phyloP scores from a whole-genome alignment of 2,888 invertebrate species.

The Mechanitis messenoides region DNA sequence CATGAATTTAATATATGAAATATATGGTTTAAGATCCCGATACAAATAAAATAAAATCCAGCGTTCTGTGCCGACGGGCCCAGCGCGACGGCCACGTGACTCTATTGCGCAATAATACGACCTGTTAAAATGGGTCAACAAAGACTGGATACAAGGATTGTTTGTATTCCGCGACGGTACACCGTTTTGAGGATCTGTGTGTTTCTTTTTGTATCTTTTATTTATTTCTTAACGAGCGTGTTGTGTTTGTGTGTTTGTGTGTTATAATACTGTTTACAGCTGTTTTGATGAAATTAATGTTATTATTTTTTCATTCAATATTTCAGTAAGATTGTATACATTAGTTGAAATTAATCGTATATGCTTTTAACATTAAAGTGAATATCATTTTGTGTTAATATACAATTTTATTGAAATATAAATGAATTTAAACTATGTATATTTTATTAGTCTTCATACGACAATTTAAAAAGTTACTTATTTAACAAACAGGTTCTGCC shows the following conservation, averaged over 20 bases:
- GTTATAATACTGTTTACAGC: background rate
- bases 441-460: no score
- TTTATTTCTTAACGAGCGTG: conserved; percentile 3
- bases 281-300: background rate
- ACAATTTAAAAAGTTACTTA: no score
- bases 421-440: no score
- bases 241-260: background rate
- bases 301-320: no score
- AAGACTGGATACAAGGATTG: conserved; percentile 17
- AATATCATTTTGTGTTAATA: no score
- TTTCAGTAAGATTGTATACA: no score
- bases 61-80: background rate
- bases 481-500: conserved; percentile 17
- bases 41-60: conserved; percentile 3
- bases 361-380: no score
- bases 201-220: conserved; percentile 5
- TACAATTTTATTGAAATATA: no score
- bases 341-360: no score
- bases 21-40: background rate
- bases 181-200: conserved; percentile 6
- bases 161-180: conserved; percentile 9
- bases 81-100: conserved; percentile 16
- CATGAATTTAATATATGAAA: background rate
- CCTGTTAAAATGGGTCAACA: conserved; percentile 16
- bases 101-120: conserved; percentile 19